These are phyloP conservation scores for Augochlorella aurata DNA, from an alignment of 2,888 invertebrate species.

Conservation along the genomic window DNA sequence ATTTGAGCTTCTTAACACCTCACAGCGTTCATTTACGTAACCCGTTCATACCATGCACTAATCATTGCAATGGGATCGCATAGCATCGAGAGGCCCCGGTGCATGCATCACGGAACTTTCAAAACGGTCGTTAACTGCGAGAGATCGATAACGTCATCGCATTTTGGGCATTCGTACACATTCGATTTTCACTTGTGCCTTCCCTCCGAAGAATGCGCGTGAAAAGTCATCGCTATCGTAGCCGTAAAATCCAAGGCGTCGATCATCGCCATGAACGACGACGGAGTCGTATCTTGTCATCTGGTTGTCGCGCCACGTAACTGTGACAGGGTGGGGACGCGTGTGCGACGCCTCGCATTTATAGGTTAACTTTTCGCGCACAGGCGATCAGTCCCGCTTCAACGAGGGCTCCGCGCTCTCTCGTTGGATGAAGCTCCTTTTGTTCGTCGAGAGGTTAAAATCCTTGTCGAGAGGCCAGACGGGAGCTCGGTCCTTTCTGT, in stretches of 20 bases:
- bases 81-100: slow-evolving; percentile 7
- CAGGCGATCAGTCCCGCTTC: slow-evolving; percentile 61
- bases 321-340: slow-evolving; percentile 61
- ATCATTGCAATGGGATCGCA: slow-evolving; percentile 23
- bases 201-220: too few species aligned
- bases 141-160: not conserved
- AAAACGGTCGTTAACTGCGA: slow-evolving; percentile 6
- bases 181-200: not conserved
- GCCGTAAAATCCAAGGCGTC: slow-evolving; percentile 41
- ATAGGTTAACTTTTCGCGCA: slow-evolving; percentile 64
- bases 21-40: slow-evolving; percentile 50
- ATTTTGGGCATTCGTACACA: too few species aligned
- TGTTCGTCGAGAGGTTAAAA: slow-evolving; percentile 33
- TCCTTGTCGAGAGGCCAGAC: not conserved
- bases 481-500: not conserved
- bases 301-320: slow-evolving; percentile 58
- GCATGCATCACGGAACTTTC: not conserved
- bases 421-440: slow-evolving; percentile 31
- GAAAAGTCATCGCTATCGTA: not conserved
- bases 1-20: slow-evolving; percentile 38
- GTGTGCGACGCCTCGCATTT: slow-evolving; percentile 57
- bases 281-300: slow-evolving; percentile 37
- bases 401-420: slow-evolving; percentile 44
- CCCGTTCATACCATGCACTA: slow-evolving; percentile 34
- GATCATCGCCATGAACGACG: slow-evolving; percentile 41